Evolutionary conservation across 2,888 invertebrate species (phyloP), one percentile per base, ranked within the genome.

Genomic region (Dinocampus coccinellae): DNA sequence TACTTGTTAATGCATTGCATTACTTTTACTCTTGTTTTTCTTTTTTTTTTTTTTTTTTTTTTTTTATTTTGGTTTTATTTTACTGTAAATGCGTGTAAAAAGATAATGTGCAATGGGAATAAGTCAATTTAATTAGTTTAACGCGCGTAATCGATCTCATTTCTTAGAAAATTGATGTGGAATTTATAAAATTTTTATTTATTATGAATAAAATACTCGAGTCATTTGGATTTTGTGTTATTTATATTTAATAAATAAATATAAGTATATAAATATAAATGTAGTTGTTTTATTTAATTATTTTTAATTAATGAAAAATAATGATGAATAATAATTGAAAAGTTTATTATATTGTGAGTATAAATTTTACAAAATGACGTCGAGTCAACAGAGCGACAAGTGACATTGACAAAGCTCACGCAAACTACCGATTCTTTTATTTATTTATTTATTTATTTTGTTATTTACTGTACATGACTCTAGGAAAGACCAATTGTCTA

Each of bases 391-490:
- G 39, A 67, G 67, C 58, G 29, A 26, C 58, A 67, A 58, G 67
- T 67, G 67, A 67, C 67, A 42, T 33, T 60, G 67, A 67, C 60
- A 67, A 60, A 60, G 60, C 58, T 10, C 68, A 68, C 60, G 68
- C 68, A 68, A 60, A 52, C 68, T 52, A 13, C n/a, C 47, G 20
- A 52, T 26, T 65, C 33, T 33, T 53, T n/a, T n/a, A 53, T 13
- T 33, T 33, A 47, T 34, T 11, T 29, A n/a, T 52, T 39, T 66
- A 20, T 61, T 22, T 2, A 39, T 39, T 24, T 39, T 34, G 16
- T 34, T 64, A 16, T 34, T 55, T 42, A n/a, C 29, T 34, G 29
- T 64, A 26, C 42, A 57, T 47, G 63, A 42, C n/a, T 24, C 64
- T 26, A 57, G 52, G 47, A 57, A 69, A 64, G 55, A 63, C 64